These are phyloP conservation scores for Asobara japonica DNA, from an alignment of 1,140 invertebrate genomes.

Conservation along the genomic window DNA sequence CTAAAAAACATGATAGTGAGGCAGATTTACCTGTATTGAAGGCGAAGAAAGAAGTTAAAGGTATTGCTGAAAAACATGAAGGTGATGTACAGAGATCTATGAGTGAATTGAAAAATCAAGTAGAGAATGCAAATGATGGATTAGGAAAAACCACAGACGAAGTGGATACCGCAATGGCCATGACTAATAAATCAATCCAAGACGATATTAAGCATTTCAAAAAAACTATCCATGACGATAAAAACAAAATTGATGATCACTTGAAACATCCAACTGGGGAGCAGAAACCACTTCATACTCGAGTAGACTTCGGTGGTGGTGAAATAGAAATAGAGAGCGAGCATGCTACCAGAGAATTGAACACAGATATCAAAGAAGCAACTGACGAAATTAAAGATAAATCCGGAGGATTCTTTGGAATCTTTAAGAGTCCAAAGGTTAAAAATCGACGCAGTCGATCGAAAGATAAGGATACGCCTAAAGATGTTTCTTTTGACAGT, in stretches of 20 bases:
- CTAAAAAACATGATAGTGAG: conserved; percentile 30
- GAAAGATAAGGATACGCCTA: conserved; percentile 45
- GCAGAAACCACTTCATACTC: conserved; percentile 12
- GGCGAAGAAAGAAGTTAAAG: conserved; percentile 26
- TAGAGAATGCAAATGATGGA: conserved; percentile 10
- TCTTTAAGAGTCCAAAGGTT: conserved; percentile 57
- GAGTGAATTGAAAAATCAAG: not conserved
- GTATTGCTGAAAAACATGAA: conserved; percentile 24
- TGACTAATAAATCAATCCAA: conserved; percentile 10
- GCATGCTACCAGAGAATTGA: conserved; percentile 7
- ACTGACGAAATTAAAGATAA: conserved; percentile 45
- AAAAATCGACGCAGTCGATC: conserved; percentile 48
- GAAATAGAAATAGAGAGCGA: conserved; percentile 4
- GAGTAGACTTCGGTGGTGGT: conserved; percentile 14
- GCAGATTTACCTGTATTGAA: conserved; percentile 20
- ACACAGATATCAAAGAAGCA: not conserved
- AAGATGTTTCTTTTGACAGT: conserved; percentile 57
- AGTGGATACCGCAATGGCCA: not conserved
- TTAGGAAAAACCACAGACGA: not conserved
- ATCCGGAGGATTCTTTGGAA: conserved; percentile 49
- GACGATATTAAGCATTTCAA: not conserved
- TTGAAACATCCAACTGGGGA: conserved; percentile 15
- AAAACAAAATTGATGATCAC: conserved; percentile 13
- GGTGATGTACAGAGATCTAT: not conserved
- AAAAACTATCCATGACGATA: conserved; percentile 14